phyloP scores from a whole-genome alignment of 2,888 invertebrate species.

The Lymantria dispar region DNA sequence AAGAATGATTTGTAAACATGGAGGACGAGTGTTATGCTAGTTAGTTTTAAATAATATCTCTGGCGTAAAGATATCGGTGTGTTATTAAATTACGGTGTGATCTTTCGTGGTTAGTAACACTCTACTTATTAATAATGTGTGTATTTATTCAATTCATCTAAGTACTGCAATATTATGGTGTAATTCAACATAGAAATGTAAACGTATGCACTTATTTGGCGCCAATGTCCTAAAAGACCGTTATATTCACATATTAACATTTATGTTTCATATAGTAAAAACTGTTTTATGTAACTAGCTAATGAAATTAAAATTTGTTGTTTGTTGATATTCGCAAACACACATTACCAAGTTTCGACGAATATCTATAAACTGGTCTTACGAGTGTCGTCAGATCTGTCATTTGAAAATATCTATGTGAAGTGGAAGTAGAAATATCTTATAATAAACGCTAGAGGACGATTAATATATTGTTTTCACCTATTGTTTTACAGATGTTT shows the following conservation, averaged over 20 bases:
- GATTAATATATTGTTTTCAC: constrained; percentile 12
- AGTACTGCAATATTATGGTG: constrained; percentile 5
- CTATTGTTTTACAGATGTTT: constrained; percentile 50
- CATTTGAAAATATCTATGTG: constrained; percentile 58
- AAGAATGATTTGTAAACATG: constrained; percentile 79
- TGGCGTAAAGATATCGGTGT: constrained; percentile 33
- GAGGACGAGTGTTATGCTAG: constrained; percentile 69
- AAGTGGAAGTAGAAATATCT: constrained; percentile 46
- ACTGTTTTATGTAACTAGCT: constrained; percentile 23
- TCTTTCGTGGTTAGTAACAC: constrained; percentile 49
- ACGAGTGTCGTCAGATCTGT: constrained; percentile 78
- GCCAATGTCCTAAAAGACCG: constrained; percentile 78
- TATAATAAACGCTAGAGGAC: constrained; percentile 19
- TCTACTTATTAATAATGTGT: constrained; percentile 13
- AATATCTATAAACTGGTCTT: constrained; percentile 63
- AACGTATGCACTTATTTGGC: constrained; percentile 82
- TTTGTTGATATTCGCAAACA: constrained; percentile 24
- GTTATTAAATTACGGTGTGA: constrained; percentile 31
- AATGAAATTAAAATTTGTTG: constrained; percentile 16
- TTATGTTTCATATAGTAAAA: constrained; percentile 17
- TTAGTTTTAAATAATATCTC: constrained; percentile 47
- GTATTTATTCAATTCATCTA: not conserved
- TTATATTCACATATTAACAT: constrained; percentile 43
- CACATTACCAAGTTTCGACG: constrained; percentile 45
- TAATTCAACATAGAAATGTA: constrained; percentile 44